Evolutionary conservation across 1,140 invertebrate species (phyloP).

Genomic region (Lasaia peninsularis): DNA sequence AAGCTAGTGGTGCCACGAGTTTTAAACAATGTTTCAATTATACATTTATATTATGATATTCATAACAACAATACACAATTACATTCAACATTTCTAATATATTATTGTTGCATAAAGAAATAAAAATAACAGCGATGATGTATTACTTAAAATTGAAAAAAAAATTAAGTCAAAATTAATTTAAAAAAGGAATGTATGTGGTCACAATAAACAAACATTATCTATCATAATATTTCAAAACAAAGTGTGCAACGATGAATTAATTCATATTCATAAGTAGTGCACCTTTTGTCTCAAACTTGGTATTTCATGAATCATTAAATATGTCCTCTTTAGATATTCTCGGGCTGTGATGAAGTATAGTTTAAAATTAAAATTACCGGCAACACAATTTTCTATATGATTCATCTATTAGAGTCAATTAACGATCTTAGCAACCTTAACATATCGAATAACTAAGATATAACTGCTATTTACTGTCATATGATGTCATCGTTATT

Average conservation of each 20-base stretch:
- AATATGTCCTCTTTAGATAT: slow-evolving; percentile 49
- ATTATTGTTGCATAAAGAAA: too few relatives aligned
- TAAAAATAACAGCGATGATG: too few relatives aligned
- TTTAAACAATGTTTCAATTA: too few relatives aligned
- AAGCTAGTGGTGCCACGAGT: too few relatives aligned
- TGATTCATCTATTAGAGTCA: slow-evolving; percentile 34
- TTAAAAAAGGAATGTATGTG: too few relatives aligned
- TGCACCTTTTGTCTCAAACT: background rate
- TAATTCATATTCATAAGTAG: background rate
- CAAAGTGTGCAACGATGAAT: background rate
- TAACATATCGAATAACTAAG: slow-evolving; percentile 29
- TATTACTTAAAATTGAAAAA: too few relatives aligned
- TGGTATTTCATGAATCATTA: slow-evolving; percentile 21
- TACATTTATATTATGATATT: too few relatives aligned
- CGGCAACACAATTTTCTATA: slow-evolving; percentile 32
- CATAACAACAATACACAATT: too few relatives aligned
- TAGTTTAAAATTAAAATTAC: slow-evolving; percentile 33
- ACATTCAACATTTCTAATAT: too few relatives aligned
- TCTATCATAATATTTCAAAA: background rate
- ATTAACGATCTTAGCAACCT: slow-evolving; percentile 34
- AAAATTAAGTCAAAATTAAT: too few relatives aligned
- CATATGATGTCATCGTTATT: background rate
- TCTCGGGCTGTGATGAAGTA: slow-evolving; percentile 64
- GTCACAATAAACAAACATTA: too few relatives aligned
- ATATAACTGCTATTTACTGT: background rate